Evolutionary conservation across 2,797 vertebrate genomes (phyloP).

Genomic region (Loris lydekkerianus): DNA sequence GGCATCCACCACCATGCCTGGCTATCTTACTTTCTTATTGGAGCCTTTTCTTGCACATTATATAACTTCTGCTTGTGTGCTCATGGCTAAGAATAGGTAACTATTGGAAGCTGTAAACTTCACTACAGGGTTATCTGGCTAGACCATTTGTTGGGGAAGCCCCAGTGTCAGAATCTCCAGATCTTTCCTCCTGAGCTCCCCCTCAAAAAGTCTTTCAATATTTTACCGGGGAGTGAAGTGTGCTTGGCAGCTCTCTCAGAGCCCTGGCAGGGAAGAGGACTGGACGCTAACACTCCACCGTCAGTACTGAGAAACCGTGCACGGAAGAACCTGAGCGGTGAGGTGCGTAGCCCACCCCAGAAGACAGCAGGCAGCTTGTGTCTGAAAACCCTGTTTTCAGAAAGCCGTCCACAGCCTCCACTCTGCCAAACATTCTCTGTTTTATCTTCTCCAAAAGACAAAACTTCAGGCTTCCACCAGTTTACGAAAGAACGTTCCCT

Average conservation of each 20-base stretch:
- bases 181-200: not conserved
- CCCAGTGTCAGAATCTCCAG: not conserved
- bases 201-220: not conserved
- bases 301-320: not conserved
- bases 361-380: too few relatives aligned
- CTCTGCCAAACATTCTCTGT: not conserved
- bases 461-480: not conserved
- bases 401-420: not conserved
- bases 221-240: not conserved
- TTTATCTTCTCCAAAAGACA: slow-evolving; percentile 13
- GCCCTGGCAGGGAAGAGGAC: not conserved
- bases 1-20: accelerated
- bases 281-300: not conserved
- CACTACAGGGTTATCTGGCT: not conserved
- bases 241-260: not conserved
- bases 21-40: not conserved
- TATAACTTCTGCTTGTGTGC: not conserved
- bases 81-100: not conserved
- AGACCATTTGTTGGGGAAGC: not conserved
- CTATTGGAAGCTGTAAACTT: not conserved
- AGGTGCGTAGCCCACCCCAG: too few relatives aligned
- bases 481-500: not conserved
- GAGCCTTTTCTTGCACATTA: not conserved
- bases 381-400: not conserved
- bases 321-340: too few relatives aligned